A percentile compares a stretch with the other conserved stretches of the same genome.
Evolutionary conservation across 2,113 vertebrate species (phyloP).

Genomic region (Toxotes jaculatrix): DNA sequence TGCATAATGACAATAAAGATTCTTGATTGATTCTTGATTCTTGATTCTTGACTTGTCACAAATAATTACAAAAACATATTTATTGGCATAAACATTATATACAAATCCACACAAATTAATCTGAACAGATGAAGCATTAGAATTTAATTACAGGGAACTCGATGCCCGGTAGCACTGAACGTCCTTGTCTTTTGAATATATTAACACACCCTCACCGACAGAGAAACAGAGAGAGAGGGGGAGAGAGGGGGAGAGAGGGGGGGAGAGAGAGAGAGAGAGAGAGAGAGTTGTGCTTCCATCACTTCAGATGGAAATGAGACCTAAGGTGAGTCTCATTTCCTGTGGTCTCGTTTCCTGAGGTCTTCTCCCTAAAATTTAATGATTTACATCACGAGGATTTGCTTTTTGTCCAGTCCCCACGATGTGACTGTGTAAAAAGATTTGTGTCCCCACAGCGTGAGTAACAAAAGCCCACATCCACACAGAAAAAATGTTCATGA

Average conservation of each 20-base stretch:
- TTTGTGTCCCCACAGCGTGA: not conserved
- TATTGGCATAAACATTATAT: not conserved
- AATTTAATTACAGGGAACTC: conserved; percentile 15
- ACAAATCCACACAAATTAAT: conserved; percentile 16
- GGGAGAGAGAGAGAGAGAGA: not conserved
- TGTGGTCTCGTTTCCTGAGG: too few relatives aligned
- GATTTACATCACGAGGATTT: too few relatives aligned
- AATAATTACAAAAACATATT: conserved; percentile 23
- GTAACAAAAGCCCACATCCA: not conserved
- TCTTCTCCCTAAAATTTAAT: not conserved
- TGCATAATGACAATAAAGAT: too few relatives aligned
- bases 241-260: not conserved
- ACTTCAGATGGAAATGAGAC: not conserved
- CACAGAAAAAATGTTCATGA: not conserved
- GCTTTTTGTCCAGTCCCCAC: too few relatives aligned
- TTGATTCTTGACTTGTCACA: conserved; percentile 7
- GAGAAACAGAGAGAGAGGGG: not conserved
- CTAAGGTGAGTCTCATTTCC: too few relatives aligned
- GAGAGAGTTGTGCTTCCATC: not conserved
- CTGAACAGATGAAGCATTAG: conserved; percentile 29
- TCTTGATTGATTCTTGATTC: too few relatives aligned
- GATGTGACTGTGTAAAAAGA: too few relatives aligned
- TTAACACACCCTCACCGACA: not conserved
- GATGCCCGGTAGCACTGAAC: not conserved
- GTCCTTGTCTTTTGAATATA: not conserved